Percentiles rank a stretch among this genome's conserved stretches.
These are phyloP conservation scores for Picathartes gymnocephalus DNA, from an alignment of 2,113 vertebrate genomes.

Conservation along the genomic window DNA sequence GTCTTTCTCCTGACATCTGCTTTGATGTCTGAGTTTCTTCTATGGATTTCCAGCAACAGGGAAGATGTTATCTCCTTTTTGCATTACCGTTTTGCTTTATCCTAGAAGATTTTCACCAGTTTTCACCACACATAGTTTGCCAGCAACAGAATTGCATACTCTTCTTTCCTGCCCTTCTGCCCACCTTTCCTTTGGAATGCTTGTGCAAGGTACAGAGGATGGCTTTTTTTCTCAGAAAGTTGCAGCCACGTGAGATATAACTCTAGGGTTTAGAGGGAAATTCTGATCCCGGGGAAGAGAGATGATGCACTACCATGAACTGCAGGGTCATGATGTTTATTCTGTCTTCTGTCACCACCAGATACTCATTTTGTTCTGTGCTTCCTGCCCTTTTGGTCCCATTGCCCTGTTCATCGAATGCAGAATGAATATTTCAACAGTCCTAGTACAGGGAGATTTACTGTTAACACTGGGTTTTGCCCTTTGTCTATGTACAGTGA, in stretches of 20 bases:
- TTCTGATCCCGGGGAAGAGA: background rate
- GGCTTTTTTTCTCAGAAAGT: background rate
- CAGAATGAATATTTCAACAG: background rate
- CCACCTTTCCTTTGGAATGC: background rate
- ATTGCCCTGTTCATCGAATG: background rate
- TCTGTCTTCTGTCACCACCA: background rate
- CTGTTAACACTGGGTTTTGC: background rate
- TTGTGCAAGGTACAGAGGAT: background rate
- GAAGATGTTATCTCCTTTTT: background rate
- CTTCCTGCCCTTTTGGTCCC: background rate
- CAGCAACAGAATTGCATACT: background rate
- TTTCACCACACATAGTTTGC: background rate
- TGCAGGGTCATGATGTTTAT: background rate
- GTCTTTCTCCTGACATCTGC: background rate
- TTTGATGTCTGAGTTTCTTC: background rate
- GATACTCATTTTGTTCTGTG: background rate
- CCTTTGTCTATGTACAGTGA: background rate
- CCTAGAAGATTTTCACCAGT: background rate
- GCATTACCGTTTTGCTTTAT: background rate
- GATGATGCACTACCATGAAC: background rate
- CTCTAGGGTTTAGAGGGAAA: background rate
- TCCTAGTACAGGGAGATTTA: background rate
- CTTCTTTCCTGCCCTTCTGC: background rate
- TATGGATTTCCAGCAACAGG: background rate
- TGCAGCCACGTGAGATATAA: background rate